Base-by-base conservation (phyloP, 1,140 invertebrate genomes). In the Probaryconus sp. region DNA sequence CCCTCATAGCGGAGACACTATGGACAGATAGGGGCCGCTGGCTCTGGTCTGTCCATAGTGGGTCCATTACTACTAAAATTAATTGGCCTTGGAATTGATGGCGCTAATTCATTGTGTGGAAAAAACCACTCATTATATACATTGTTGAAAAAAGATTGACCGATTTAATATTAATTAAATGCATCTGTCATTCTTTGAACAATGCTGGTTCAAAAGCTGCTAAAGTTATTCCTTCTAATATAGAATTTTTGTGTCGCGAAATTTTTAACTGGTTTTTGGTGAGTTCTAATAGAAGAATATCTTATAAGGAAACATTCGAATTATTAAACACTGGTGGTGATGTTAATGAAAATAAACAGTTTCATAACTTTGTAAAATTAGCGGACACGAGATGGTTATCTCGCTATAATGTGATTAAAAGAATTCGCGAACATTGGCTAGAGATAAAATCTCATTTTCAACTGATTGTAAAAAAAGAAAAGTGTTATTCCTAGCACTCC, bases 351-450 rank as follows among this genome's bases (percentile, higher is more conserved):
- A 33, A 70, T 50, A 74, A 81, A 60, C n/a, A n/a, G n/a, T 85
- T 84, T 45, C 51, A 80, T 48, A 77, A 78, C 78, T 80, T 87
- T 47, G 53, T 81, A 2, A 64, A 85, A 30, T 38, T 82, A 7
- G 81, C 78, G 31, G 20, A 81, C 13, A 88, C 84, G 4, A 61
- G 83, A 56, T 87, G 82, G 81, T 60, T 87, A 30, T 82, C 80
- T n/a, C 33, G 47, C 11, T 73, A 47, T 26, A 26, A 53, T 6
- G 81, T 80, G 9, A 80, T 84, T 2, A 61, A 69, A 50, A 20
- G 77, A 37, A 82, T 84, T 35, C 45, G 81, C 5, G 67, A 83
- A 7, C 83, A 87, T 53, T 87, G 80, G 79, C 5, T 76, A 17
- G 82, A 85, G 68, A 77, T 86, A 48, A 84, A 84, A 79, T 31